Evolutionary conservation across 2,888 invertebrate species (phyloP).

Genomic region (Limnephilus lunatus): DNA sequence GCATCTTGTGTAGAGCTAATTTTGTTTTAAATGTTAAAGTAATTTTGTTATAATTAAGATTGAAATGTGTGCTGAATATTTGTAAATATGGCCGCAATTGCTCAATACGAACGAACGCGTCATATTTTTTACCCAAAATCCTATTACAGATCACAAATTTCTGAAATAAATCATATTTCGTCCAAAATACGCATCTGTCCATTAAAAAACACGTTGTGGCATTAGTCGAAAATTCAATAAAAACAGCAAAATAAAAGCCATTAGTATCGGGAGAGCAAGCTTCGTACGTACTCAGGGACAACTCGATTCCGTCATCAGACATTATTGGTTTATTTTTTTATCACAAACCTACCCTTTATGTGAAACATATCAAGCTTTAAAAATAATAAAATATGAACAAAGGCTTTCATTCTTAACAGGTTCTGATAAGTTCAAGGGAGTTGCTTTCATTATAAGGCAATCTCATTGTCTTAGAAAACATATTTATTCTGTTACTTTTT

Average conservation of each 20-base stretch:
- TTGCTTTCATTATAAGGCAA: neutral
- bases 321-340: neutral
- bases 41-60: too few species aligned
- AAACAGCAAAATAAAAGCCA: neutral
- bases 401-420: neutral
- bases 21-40: too few species aligned
- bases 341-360: neutral
- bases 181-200: neutral
- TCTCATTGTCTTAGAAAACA: neutral
- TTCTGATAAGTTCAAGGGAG: neutral
- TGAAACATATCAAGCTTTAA: neutral
- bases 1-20: too few species aligned
- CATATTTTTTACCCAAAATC: neutral
- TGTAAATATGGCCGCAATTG: neutral
- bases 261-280: neutral
- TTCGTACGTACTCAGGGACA: neutral
- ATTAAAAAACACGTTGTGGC: neutral
- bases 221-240: conserved; percentile 2
- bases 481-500: neutral
- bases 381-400: neutral
- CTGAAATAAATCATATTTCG: neutral
- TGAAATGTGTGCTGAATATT: too few species aligned
- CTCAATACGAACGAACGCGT: neutral
- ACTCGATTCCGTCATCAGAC: neutral
- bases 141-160: neutral